Evolutionary conservation across 2,113 vertebrate species (phyloP), one percentile per base, ranked within the genome.

Genomic region (Hippocampus barbouri): DNA sequence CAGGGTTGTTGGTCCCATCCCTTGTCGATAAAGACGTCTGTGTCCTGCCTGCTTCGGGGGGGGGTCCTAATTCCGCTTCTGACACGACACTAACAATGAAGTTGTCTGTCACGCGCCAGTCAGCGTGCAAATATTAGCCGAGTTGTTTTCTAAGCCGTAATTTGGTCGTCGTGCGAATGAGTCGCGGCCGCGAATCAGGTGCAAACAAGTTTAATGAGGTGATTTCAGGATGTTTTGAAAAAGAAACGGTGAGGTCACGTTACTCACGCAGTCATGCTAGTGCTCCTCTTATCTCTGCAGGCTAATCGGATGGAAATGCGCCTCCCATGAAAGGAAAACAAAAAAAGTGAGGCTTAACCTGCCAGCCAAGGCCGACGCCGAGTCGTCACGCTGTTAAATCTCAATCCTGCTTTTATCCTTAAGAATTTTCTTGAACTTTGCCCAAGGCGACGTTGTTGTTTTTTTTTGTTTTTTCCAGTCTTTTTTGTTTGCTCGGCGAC

Each of bases 371-470:
- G 67, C 66, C 59, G 73, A 72, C 63, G 7, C 18, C n/a, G 51
- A 73, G 62, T 69, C 82, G 72, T 83, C 74, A 79, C 83, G 56
- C 76, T 72, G 62, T 87, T 30, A 90, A 91, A 87, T 90, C 85
- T 82, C 79, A 66, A 79, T 53, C 69, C 70, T 65, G 64, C 18
- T 40, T 72, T 77, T 47, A 72, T 77, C 72, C 76, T 63, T 56
- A 71, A 78, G 76, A 74, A 79, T 79, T 84, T 61, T 60, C 76
- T 71, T 64, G 16, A 47, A 79, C 45, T 77, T 73, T 20, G 84
- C 89, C 85, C 63, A 25, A 74, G 85, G 83, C 85, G 71, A 76
- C 65, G 51, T 77, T 81, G 81, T 71, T 66, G n/a, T n/a, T 71
- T 79, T 65, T 68, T 27, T 59, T 18, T 25, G 69, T 79, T 65